phyloP scores from a whole-genome alignment of 2,888 invertebrate species.

The Cactoblastis cactorum region DNA sequence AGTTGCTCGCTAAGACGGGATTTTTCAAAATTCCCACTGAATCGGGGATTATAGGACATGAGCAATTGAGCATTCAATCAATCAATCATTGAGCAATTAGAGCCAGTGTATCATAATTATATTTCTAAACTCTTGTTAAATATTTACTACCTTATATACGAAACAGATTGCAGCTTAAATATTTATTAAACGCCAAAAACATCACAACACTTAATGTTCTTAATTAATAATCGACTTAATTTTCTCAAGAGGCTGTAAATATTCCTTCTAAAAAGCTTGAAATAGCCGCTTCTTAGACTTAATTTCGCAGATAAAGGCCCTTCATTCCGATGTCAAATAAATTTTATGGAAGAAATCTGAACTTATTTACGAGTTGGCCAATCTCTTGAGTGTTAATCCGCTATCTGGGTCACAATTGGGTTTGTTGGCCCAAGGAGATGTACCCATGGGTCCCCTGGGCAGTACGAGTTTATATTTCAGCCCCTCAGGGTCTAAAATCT shows the following conservation, averaged over 20 bases:
- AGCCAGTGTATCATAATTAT: no score
- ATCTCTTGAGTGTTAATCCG: conserved; percentile 31
- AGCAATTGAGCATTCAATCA: no score
- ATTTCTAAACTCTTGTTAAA: no score
- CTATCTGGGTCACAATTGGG: conserved; percentile 23
- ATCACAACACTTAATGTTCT: no score
- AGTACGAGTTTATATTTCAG: neutral
- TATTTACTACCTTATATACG: no score
- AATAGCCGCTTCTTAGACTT: conserved; percentile 14
- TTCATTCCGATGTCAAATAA: conserved; percentile 24
- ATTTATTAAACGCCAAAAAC: neutral
- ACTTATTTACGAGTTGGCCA: conserved; percentile 23
- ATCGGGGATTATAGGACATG: no score
- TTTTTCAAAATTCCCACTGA: no score
- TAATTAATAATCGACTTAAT: no score
- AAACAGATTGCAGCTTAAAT: neutral
- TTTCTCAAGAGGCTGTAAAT: conserved; percentile 2
- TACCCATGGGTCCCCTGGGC: conserved; percentile 5
- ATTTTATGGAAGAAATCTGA: conserved; percentile 23
- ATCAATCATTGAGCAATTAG: no score
- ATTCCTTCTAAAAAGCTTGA: neutral
- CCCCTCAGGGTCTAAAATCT: neutral
- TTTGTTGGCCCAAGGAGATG: conserved; percentile 16
- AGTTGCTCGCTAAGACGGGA: no score
- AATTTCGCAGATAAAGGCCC: conserved; percentile 23